Evolutionary conservation across 2,797 vertebrate species (phyloP).

Genomic region (Sus cebifrons): DNA sequence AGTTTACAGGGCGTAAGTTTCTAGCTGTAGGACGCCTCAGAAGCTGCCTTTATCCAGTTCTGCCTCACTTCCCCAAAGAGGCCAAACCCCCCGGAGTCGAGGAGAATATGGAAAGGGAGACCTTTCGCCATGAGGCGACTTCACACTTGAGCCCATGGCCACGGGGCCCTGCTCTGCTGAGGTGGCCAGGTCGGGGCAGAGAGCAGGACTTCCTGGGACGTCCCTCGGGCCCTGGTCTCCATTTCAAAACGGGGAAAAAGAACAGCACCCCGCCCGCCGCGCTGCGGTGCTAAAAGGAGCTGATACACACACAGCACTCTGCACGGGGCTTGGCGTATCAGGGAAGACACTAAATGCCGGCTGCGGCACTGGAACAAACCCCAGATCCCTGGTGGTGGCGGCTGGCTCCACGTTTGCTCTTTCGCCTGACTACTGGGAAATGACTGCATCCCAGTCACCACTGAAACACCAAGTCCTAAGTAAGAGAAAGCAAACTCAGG

Average conservation of each 20-base stretch:
- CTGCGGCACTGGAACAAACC: not conserved
- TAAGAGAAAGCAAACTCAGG: slow-evolving; percentile 74
- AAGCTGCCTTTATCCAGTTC: not conserved
- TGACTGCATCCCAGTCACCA: slow-evolving; percentile 10
- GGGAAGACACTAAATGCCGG: not conserved
- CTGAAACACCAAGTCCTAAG: slow-evolving; percentile 14
- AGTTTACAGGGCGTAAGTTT: not conserved
- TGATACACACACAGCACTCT: not conserved
- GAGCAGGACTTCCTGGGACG: not conserved
- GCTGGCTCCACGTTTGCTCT: slow-evolving; percentile 55
- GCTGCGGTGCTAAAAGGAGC: not conserved
- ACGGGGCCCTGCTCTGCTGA: not conserved
- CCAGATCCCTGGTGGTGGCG: slow-evolving; percentile 65
- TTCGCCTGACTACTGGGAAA: slow-evolving; percentile 43
- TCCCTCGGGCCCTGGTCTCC: not conserved
- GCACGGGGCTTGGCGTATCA: not conserved
- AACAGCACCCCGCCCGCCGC: not conserved
- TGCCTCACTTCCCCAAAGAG: not conserved
- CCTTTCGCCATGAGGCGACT: not conserved
- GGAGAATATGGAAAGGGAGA: not conserved
- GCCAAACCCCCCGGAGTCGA: not conserved
- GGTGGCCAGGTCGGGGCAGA: not conserved
- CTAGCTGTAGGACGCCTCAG: not conserved
- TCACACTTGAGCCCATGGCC: not conserved
- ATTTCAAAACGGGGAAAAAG: not conserved